Evolutionary conservation across 2,113 vertebrate genomes (phyloP).

Genomic region (Speoplatyrhinus poulsoni): DNA sequence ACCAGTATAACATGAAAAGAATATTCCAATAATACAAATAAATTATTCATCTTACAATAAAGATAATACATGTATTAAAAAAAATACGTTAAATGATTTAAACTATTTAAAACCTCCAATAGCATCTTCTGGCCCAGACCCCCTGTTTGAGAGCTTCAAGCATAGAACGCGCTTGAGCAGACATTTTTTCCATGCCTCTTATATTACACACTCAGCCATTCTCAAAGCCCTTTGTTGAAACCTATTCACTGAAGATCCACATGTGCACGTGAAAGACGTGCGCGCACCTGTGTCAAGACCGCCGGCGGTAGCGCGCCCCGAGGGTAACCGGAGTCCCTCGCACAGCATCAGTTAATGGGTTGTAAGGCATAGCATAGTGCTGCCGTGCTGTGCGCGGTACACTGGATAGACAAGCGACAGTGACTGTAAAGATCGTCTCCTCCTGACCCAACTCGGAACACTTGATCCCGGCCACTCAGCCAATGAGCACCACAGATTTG

Average conservation of each 20-base stretch:
- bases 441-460: constrained; percentile 49
- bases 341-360: constrained; percentile 39
- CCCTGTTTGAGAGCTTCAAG: too few species aligned
- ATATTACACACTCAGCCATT: constrained; percentile 29
- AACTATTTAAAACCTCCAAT: too few species aligned
- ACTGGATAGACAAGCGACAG: constrained; percentile 66
- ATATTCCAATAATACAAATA: constrained; percentile 33
- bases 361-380: constrained; percentile 64
- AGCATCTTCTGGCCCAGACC: too few species aligned
- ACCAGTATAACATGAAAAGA: not conserved
- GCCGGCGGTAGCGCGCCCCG: constrained; percentile 16
- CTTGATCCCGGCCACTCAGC: constrained; percentile 68
- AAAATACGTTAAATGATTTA: too few species aligned
- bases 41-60: constrained; percentile 3
- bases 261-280: constrained; percentile 24
- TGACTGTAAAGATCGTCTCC: constrained; percentile 60
- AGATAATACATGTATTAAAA: not conserved
- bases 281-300: constrained; percentile 25
- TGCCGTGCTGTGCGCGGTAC: constrained; percentile 39
- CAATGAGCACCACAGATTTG: constrained; percentile 74
- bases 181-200: constrained; percentile 40
- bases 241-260: constrained; percentile 3
- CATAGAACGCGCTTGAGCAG: not conserved
- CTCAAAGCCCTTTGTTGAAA: constrained; percentile 31
- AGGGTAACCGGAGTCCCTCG: constrained; percentile 50